These are phyloP conservation scores for Cynocephalus volans DNA, from an alignment of 2,113 vertebrate genomes.

Conservation along the genomic window DNA sequence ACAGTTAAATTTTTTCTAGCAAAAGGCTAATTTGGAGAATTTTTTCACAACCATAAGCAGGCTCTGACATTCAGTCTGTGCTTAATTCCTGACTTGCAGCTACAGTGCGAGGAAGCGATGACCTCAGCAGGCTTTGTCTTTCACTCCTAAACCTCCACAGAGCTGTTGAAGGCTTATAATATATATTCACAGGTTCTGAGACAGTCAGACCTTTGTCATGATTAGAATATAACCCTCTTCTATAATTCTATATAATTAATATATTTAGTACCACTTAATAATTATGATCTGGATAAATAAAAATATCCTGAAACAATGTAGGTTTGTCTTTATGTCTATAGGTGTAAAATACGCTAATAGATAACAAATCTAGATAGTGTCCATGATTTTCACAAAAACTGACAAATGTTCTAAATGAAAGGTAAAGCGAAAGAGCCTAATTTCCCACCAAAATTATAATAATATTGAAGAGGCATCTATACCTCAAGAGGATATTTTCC, in stretches of 20 bases:
- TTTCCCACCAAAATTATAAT: not conserved
- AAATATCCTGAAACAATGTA: slow-evolving; percentile 14
- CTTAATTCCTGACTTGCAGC: not conserved
- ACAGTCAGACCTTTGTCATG: not conserved
- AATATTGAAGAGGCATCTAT: not conserved
- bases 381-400: not conserved
- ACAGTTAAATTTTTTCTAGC: slow-evolving; percentile 32
- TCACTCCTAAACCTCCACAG: not conserved
- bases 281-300: not conserved
- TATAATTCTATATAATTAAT: not conserved
- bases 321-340: not conserved
- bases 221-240: not conserved
- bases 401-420: slow-evolving; percentile 16
- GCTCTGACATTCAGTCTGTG: not conserved
- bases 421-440: not conserved
- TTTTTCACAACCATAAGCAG: not conserved
- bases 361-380: not conserved
- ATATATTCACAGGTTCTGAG: not conserved
- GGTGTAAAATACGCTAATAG: not conserved
- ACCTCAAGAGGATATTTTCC: slow-evolving; percentile 18
- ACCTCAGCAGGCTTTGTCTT: not conserved
- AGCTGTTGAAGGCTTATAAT: not conserved
- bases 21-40: not conserved
- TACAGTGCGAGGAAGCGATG: not conserved
- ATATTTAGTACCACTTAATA: not conserved